Evolutionary conservation across 2,888 invertebrate genomes (phyloP).

Genomic region (Chromoteleia sp.): DNA sequence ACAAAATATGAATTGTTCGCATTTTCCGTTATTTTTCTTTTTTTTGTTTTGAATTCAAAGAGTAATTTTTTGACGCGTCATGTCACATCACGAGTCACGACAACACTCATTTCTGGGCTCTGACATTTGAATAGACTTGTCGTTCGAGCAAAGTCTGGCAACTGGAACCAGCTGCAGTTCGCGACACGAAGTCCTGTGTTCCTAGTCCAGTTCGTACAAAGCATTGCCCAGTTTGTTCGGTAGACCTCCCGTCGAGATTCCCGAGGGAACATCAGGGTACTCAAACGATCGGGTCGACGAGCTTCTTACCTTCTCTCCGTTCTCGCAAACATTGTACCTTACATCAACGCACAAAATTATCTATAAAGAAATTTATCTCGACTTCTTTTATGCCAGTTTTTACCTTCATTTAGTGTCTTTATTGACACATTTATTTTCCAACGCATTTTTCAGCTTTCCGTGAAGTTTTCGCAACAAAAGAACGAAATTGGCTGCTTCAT

Average conservation of each 20-base stretch:
- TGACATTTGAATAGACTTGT: conserved; percentile 69
- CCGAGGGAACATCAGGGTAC: conserved; percentile 63
- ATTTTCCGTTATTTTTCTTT: conserved; percentile 18
- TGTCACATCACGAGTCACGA: conserved; percentile 68
- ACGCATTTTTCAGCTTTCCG: conserved; percentile 46
- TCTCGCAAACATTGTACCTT: conserved; percentile 41
- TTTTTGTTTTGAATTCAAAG: conserved; percentile 59
- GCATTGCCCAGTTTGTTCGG: conserved; percentile 30
- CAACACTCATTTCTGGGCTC: conserved; percentile 62
- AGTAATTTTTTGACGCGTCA: conserved; percentile 67
- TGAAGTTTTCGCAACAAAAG: conserved; percentile 43
- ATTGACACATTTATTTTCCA: conserved; percentile 55
- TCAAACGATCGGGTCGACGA: conserved; percentile 72
- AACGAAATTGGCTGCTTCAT: conserved; percentile 51
- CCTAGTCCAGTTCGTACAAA: conserved; percentile 49
- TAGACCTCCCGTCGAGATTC: conserved; percentile 62
- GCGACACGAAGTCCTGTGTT: conserved; percentile 53
- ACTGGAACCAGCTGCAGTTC: conserved; percentile 65
- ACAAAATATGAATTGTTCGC: conserved; percentile 36
- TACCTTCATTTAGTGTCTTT: conserved; percentile 29
- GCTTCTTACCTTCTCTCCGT: conserved; percentile 69
- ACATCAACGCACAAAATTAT: conserved; percentile 51
- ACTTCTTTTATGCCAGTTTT: conserved; percentile 55
- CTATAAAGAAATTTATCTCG: conserved; percentile 62
- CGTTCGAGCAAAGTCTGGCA: conserved; percentile 42